These are phyloP conservation scores for Conchocele bisecta DNA, from an alignment of 2,888 invertebrate species.

Conservation along the genomic window DNA sequence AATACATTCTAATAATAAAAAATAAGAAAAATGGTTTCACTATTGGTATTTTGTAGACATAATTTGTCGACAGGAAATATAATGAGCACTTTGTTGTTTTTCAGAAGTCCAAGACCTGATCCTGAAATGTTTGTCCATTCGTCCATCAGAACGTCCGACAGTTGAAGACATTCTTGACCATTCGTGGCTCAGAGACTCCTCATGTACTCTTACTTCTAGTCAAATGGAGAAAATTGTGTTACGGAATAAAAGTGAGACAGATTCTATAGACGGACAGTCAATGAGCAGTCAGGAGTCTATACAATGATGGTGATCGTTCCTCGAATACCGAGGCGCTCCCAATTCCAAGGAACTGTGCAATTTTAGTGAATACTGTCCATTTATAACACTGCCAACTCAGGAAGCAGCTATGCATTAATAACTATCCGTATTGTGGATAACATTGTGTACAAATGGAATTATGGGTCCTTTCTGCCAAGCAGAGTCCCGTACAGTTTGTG, in stretches of 20 bases:
- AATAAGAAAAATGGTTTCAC: too few relatives aligned
- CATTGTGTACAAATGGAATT: conserved; percentile 4
- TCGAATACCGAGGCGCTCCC: not conserved
- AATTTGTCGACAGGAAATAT: too few relatives aligned
- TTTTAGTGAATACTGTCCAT: conserved; percentile 14
- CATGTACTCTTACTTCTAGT: conserved; percentile 56
- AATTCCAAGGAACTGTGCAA: conserved; percentile 58
- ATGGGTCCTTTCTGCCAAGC: conserved; percentile 59
- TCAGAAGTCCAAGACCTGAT: conserved; percentile 85
- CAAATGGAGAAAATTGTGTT: conserved; percentile 60
- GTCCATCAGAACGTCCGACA: conserved; percentile 84
- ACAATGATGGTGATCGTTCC: conserved; percentile 50
- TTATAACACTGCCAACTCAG: conserved; percentile 61
- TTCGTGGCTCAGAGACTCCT: conserved; percentile 83
- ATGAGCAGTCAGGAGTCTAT: conserved; percentile 76
- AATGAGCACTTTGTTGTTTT: too few relatives aligned
- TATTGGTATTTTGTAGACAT: too few relatives aligned
- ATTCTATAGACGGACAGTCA: conserved; percentile 67
- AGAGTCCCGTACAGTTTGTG: conserved; percentile 39
- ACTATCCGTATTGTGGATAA: not conserved
- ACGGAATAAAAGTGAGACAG: conserved; percentile 58
- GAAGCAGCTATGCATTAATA: conserved; percentile 55
- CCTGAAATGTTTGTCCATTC: conserved; percentile 84
- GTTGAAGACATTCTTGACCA: conserved; percentile 85
- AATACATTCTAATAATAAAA: too few relatives aligned